Conservation (phyloP, 2,888 invertebrate genomes). For the Agapetus fuscipes region DNA sequence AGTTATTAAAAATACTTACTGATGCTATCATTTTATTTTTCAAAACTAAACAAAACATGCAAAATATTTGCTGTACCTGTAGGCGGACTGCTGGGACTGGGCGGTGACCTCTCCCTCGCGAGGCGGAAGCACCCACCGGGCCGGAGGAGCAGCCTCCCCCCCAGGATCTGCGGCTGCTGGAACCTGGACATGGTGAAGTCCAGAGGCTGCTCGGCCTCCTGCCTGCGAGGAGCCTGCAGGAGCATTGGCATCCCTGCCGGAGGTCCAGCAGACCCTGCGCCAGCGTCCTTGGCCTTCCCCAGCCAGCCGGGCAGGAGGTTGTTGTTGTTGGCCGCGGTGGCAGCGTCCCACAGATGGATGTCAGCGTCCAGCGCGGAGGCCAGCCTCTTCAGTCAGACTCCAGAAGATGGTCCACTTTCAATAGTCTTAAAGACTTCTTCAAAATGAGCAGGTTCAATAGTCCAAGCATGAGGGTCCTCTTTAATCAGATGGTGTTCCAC, state of each 20-base stretch:
- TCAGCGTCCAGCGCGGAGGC: too few relatives aligned
- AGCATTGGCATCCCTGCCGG: slow-evolving; percentile 48
- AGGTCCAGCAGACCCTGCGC: slow-evolving; percentile 14
- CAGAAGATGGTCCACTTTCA: too few relatives aligned
- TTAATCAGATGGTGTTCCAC: too few relatives aligned
- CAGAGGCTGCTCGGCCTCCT: slow-evolving; percentile 54
- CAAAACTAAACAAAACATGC: too few relatives aligned
- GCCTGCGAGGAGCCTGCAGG: slow-evolving; percentile 42
- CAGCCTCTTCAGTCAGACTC: too few relatives aligned
- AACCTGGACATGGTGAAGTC: slow-evolving; percentile 63
- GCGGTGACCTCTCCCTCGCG: slow-evolving; percentile 31
- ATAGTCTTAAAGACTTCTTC: too few relatives aligned
- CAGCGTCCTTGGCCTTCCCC: slow-evolving; percentile 19
- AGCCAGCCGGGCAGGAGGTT: slow-evolving; percentile 26
- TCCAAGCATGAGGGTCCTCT: too few relatives aligned
- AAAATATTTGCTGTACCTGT: slow-evolving; percentile 28
- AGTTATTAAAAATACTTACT: too few relatives aligned
- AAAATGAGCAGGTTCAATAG: too few relatives aligned
- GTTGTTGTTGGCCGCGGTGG: slow-evolving; percentile 21
- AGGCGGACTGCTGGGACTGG: slow-evolving; percentile 27
- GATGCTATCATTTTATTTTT: too few relatives aligned
- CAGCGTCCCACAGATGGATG: too few relatives aligned
- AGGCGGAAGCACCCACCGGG: slow-evolving; percentile 24
- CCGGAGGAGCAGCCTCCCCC: slow-evolving; percentile 26
- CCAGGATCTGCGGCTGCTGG: slow-evolving; percentile 26